Base-by-base conservation (phyloP, 1,140 invertebrate genomes). In the Rhopalosiphum maidis region DNA sequence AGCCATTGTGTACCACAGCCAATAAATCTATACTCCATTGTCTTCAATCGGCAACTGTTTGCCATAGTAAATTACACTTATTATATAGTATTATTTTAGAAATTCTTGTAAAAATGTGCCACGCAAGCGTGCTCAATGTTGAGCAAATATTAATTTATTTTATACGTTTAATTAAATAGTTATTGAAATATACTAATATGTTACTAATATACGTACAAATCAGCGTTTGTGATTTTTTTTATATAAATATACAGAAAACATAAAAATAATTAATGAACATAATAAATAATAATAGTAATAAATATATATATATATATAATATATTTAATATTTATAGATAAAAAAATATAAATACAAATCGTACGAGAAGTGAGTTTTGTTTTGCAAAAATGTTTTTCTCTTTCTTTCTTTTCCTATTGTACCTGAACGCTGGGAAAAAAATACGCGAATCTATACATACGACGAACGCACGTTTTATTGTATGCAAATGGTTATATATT, bases 71-170 rank as follows among this genome's bases (percentile, higher is more conserved):
- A 77, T 77, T 77, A 77, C 60, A 77, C 30, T 68, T 60, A 68
- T n/a, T 77, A n/a, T n/a, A 77, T 77, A 77, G 60, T n/a, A 77
- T 43, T 46, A 77, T 77, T 77, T 77, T 82, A 91, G 43, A 91
- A 82, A 91, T 91, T 48, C 37, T 91, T 77, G 90, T 77, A 82
- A 91, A 91, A 48, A 91, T 82, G 90, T 91, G 90, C 90, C 90
- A 82, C 90, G 68, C 51, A 60, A 55, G 54, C 37, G 54, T 46
- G 48, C 48, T 51, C 46, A n/a, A 89, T 89, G 21, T 60, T 90
- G 88, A 90, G 88, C 88, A 60, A 41, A 89, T 54, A 89, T 89
- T 89, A 89, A 89, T 89, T 89, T 89, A 89, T 89, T 89, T n/a
- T 89, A 89, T 89, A 89, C 35, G 87, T 89, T 89, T 89, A 89